Evolutionary conservation across 2,888 invertebrate species (phyloP).

Genomic region (Scotopteryx bipunctaria): DNA sequence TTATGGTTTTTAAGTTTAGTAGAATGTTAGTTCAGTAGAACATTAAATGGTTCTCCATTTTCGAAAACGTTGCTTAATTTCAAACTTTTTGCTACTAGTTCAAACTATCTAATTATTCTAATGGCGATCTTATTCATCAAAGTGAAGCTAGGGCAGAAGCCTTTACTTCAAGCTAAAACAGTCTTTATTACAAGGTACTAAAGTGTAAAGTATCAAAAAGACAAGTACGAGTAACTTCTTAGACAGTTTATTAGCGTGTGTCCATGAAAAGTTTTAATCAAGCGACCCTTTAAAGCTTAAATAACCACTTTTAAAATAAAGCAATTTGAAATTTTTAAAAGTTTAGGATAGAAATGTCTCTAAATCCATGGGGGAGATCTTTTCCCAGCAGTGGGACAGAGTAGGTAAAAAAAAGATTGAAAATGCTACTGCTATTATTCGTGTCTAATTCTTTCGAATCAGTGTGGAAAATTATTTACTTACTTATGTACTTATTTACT

Average conservation of each 20-base stretch:
- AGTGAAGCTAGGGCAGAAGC: conserved; percentile 22
- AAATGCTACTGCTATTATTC: too few species aligned
- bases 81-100: conserved; percentile 40
- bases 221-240: too few species aligned
- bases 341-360: not conserved
- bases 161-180: not conserved
- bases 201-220: not conserved
- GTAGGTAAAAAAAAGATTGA: too few species aligned
- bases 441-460: too few species aligned
- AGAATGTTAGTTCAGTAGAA: too few species aligned
- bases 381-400: too few species aligned
- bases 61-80: conserved; percentile 36
- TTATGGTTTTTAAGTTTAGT: too few species aligned
- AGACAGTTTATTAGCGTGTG: too few species aligned
- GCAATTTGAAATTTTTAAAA: not conserved
- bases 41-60: too few species aligned
- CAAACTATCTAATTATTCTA: conserved; percentile 48
- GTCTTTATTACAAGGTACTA: not conserved
- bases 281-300: not conserved
- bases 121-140: conserved; percentile 44
- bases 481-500: too few species aligned
- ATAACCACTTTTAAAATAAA: not conserved
- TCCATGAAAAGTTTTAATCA: not conserved
- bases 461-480: too few species aligned
- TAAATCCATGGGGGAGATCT: too few species aligned